Evolutionary conservation across 2,888 invertebrate species (phyloP).

Genomic region (Laothoe populi): DNA sequence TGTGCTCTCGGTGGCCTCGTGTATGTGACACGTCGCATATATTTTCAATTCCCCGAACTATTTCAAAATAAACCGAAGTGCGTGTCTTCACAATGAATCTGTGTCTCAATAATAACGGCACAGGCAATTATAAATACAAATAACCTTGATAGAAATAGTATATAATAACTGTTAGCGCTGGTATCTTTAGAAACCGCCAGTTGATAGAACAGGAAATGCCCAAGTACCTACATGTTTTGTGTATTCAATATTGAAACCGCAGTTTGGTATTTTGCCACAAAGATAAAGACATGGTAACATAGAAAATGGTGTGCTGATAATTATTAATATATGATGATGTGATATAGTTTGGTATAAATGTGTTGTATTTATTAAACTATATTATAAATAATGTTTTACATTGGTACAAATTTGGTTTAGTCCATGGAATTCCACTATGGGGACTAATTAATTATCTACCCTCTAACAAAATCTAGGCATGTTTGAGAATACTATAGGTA

Average conservation of each 20-base stretch:
- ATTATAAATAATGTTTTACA: too few species aligned
- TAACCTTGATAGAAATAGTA: conserved; percentile 27
- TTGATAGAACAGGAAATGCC: conserved; percentile 22
- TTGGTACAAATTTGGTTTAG: too few species aligned
- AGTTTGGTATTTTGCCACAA: conserved; percentile 19
- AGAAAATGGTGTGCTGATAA: neutral
- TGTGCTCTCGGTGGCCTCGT: too few species aligned
- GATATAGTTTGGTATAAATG: too few species aligned
- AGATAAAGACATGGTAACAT: conserved; percentile 8
- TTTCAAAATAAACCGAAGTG: neutral
- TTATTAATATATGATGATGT: too few species aligned
- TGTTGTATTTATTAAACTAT: too few species aligned
- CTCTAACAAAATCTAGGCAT: too few species aligned
- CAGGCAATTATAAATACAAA: conserved; percentile 28
- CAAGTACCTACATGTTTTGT: conserved; percentile 15
- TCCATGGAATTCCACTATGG: too few species aligned
- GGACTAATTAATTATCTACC: too few species aligned
- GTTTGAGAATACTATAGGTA: too few species aligned
- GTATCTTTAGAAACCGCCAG: conserved; percentile 27
- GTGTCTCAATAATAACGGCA: conserved; percentile 21
- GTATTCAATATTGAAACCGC: conserved; percentile 18
- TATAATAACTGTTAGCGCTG: conserved; percentile 8
- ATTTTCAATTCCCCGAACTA: neutral
- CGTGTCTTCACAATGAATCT: conserved; percentile 27
- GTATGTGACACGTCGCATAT: neutral